Evolutionary conservation across 2,113 vertebrate species (phyloP).

Genomic region (Tapirus terrestris): DNA sequence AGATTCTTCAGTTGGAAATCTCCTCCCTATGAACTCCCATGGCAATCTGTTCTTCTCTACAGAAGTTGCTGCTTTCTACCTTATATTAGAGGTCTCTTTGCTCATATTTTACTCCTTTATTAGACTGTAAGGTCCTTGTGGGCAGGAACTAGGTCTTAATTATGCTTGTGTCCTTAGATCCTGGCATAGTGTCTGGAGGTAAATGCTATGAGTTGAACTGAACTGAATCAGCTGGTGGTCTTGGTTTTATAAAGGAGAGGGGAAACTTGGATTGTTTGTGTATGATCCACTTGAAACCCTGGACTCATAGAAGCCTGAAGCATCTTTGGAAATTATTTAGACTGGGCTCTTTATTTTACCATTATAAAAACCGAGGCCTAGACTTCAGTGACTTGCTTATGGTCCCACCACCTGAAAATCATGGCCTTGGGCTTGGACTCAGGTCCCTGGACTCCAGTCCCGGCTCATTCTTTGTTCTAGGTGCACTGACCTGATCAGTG

Average conservation of each 20-base stretch:
- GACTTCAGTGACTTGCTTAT: not conserved
- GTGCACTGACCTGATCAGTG: not conserved
- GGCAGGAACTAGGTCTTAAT: not conserved
- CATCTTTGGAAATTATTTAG: not conserved
- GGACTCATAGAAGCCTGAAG: not conserved
- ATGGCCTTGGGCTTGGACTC: not conserved
- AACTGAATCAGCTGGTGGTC: not conserved
- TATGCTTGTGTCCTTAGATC: not conserved
- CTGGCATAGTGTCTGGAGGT: not conserved
- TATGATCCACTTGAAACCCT: not conserved
- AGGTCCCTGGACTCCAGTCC: not conserved
- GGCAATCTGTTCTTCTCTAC: not conserved
- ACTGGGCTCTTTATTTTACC: not conserved
- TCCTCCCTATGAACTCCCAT: not conserved
- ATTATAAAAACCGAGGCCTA: not conserved
- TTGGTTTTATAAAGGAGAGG: not conserved
- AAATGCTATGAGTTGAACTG: not conserved
- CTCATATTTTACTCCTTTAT: not conserved
- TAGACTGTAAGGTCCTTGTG: not conserved
- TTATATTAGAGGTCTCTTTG: not conserved
- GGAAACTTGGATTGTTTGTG: not conserved
- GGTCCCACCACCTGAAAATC: not conserved
- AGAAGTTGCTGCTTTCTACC: not conserved
- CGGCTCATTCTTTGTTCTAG: not conserved
- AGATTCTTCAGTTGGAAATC: not conserved